phyloP scores from a whole-genome alignment of 1,140 invertebrate species.

The Anthonomus grandis region DNA sequence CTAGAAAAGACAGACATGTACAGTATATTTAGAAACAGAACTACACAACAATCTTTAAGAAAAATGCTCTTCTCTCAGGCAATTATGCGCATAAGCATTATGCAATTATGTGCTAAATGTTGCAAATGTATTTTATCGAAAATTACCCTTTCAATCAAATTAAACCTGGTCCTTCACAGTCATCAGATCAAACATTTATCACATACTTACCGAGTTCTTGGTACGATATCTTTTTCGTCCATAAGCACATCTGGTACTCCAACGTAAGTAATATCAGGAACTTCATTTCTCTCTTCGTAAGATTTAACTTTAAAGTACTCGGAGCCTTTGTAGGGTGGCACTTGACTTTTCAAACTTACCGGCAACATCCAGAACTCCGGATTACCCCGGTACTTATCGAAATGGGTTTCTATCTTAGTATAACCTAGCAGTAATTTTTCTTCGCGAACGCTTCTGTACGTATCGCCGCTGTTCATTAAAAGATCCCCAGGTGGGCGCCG shows the following conservation, averaged over 20 bases:
- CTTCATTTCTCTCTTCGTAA: constrained; percentile 30
- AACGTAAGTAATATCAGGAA: constrained; percentile 31
- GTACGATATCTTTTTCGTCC: constrained; percentile 29
- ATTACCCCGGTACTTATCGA: constrained; percentile 38
- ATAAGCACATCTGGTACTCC: constrained; percentile 22
- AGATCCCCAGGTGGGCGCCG: constrained; percentile 26
- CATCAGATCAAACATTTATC: not conserved
- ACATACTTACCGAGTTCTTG: constrained; percentile 27
- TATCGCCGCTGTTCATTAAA: constrained; percentile 33
- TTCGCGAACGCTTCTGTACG: constrained; percentile 25
- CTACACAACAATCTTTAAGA: too few species aligned
- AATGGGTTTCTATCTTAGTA: constrained; percentile 26
- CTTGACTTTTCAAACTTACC: constrained; percentile 8
- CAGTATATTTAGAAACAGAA: too few species aligned
- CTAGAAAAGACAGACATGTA: constrained; percentile 18
- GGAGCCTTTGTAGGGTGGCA: constrained; percentile 1
- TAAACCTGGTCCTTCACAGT: too few species aligned
- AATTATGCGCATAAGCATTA: too few species aligned
- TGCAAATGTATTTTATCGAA: too few species aligned
- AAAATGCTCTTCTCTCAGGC: too few species aligned
- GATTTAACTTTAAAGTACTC: constrained; percentile 30
- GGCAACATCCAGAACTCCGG: constrained; percentile 37
- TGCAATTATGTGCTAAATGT: too few species aligned
- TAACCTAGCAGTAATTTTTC: constrained; percentile 28
- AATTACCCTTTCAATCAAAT: too few species aligned